Evolutionary conservation across 2,113 vertebrate species (phyloP).

Genomic region (Meriones unguiculatus): DNA sequence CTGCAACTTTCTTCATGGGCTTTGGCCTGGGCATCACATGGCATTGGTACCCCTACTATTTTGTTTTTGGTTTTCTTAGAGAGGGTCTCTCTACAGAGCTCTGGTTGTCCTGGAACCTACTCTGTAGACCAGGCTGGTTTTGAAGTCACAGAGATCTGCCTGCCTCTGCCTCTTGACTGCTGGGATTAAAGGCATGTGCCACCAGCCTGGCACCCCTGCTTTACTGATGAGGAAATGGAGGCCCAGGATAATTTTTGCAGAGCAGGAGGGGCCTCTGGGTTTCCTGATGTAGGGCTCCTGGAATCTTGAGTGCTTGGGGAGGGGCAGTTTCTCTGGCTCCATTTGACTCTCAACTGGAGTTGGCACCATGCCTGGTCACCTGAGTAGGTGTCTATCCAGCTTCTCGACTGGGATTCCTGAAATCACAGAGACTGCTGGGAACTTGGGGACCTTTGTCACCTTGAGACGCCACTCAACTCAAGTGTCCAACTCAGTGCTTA

Average conservation of each 20-base stretch:
- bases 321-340: neutral
- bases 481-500: neutral
- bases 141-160: neutral
- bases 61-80: neutral
- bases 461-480: neutral
- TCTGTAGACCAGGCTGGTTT: neutral
- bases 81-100: neutral
- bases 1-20: neutral
- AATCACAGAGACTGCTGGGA: neutral
- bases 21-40: accelerated
- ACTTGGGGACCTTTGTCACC: neutral
- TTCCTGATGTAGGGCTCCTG: neutral
- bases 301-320: neutral
- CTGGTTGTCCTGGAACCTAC: neutral
- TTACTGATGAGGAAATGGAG: neutral
- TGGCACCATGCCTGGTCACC: neutral
- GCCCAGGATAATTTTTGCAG: neutral
- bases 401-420: neutral
- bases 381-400: neutral
- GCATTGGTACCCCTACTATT: neutral
- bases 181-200: neutral
- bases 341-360: neutral
- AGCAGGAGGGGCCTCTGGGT: too few species aligned
- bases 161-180: neutral
- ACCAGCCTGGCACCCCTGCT: neutral